Percentiles rank a stretch among this genome's conserved stretches.
These are phyloP conservation scores for Drosophila cracens DNA, from an alignment of 2,888 invertebrate species.

Conservation along the genomic window DNA sequence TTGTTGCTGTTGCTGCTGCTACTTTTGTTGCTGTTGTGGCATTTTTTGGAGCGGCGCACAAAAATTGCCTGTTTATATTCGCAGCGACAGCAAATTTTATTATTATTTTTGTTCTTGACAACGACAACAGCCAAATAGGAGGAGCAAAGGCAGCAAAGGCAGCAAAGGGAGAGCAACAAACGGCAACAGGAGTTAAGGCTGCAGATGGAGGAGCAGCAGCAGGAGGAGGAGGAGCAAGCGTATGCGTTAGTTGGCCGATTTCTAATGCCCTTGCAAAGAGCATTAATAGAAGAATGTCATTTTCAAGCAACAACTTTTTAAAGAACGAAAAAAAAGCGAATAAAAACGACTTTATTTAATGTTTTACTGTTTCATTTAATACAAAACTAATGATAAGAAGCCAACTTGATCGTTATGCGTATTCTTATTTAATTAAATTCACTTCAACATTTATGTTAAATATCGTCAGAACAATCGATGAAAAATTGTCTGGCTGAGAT, in stretches of 20 bases:
- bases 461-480: not conserved
- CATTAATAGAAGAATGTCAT: not conserved
- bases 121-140: conserved; percentile 51
- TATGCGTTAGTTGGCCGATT: not conserved
- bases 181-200: conserved; percentile 1
- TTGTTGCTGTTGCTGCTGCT: conserved; percentile 34
- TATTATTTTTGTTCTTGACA: conserved; percentile 80
- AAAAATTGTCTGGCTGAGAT: not conserved
- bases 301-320: not conserved
- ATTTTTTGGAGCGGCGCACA: conserved; percentile 57
- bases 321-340: not conserved
- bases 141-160: conserved; percentile 10
- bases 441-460: not conserved
- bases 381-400: not conserved
- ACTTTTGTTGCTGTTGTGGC: conserved; percentile 54
- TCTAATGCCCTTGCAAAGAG: not conserved
- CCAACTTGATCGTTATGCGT: not conserved
- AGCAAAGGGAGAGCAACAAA: not conserved
- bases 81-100: conserved; percentile 81
- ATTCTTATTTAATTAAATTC: not conserved
- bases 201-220: not conserved
- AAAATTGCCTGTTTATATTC: conserved; percentile 81
- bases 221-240: not conserved
- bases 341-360: not conserved
- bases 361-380: not conserved